Evolutionary conservation across 2,888 invertebrate species (phyloP), one percentile per base, ranked within the genome.

Genomic region (Blomia tropicalis): DNA sequence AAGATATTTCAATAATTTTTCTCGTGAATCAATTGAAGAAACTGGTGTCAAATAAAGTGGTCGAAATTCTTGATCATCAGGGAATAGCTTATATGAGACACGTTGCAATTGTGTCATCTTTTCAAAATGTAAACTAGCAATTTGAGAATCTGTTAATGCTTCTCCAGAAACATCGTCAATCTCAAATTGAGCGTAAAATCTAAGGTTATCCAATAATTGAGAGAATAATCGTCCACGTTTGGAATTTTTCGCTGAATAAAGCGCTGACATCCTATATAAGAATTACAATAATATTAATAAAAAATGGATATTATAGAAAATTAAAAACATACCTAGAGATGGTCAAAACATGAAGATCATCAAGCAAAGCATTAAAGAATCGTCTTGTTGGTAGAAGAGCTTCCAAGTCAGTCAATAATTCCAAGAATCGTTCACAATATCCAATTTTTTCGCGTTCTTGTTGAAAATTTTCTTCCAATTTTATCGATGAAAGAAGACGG

Each of bases 141-240:
- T 91, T 70, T 95, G 90, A 66, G 87, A 83, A 71, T 95, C 90
- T 0, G 86, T 87, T 68, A 96, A 78, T 0, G 93, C 87, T 73
- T 93, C 92, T 0, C 96, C 96, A 1, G 87, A 86, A 70, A 87
- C 86, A 71, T 98, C 96, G 73, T 89, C 91, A 66, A 98, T 98
- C 77, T 99, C 98, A 75, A 98, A 99, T 64, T 88, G 81, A 0
- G 89, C 83, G 75, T 98, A 99, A 73, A 96, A 95, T 72, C 90
- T 90, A 60, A 99, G 76, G 84, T 92, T 91, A 68, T 91, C 87
- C 70, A 96, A 75, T 4, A 98, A 78, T 87, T 95, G 79, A 14
- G 82, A 80, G 73, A 93, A 95, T 30, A 95, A 79, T 73, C 88
- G 86, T 44, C 93, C 95, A 70, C 93, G 92, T 0, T 80, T 77